Evolutionary conservation across 2,888 invertebrate species (phyloP).

Genomic region (Fissipunctia ypsillon): DNA sequence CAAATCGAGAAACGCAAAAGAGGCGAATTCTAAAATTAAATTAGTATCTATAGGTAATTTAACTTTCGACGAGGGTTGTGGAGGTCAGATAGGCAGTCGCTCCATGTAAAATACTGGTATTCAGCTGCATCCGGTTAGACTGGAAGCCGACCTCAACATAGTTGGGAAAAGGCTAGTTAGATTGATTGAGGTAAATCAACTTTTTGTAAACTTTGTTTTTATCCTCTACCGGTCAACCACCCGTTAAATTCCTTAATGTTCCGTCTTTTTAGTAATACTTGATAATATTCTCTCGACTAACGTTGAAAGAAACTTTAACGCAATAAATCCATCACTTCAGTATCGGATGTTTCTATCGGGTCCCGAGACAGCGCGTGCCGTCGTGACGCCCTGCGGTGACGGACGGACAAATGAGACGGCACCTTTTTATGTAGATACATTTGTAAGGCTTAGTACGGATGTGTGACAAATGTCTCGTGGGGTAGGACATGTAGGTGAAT

Average conservation of each 20-base stretch:
- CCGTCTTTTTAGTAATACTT: slow-evolving; percentile 16
- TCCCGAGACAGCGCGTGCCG: slow-evolving; percentile 14
- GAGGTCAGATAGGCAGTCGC: neutral
- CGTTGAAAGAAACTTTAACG: slow-evolving; percentile 24
- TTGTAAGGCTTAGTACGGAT: neutral
- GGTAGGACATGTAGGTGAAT: too few species aligned
- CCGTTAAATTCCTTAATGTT: neutral
- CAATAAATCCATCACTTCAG: slow-evolving; percentile 57
- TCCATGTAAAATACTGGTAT: neutral
- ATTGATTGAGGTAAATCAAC: neutral
- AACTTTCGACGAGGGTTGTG: neutral
- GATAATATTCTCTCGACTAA: slow-evolving; percentile 14
- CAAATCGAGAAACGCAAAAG: neutral
- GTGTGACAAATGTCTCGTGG: neutral
- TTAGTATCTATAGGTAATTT: neutral
- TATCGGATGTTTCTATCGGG: slow-evolving; percentile 33
- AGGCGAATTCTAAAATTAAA: neutral
- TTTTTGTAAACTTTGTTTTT: neutral
- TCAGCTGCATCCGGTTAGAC: neutral
- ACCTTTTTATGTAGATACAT: slow-evolving; percentile 1
- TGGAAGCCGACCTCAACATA: neutral
- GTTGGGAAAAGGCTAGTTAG: neutral
- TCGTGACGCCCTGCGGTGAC: slow-evolving; percentile 28
- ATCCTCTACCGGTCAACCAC: neutral
- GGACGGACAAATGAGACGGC: slow-evolving; percentile 30